phyloP scores from a whole-genome alignment of 2,113 vertebrate species.

The Esox niger region DNA sequence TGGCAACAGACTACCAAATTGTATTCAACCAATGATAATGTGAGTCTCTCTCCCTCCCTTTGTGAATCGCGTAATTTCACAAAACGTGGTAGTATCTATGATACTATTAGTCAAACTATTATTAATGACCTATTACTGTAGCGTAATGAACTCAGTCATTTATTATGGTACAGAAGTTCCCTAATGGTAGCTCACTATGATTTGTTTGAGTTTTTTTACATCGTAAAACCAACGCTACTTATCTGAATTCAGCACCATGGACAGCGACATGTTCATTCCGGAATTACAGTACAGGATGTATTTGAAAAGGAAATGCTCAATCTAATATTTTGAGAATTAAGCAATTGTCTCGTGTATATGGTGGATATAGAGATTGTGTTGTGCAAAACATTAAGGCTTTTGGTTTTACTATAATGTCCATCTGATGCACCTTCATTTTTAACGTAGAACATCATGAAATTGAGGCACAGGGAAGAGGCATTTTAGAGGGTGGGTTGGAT shows the following conservation, averaged over 20 bases:
- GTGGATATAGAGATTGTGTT: no score
- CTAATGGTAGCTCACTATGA: background rate
- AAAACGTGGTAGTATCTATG: background rate
- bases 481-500: no score
- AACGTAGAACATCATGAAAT: no score
- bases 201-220: background rate
- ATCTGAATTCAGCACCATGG: conserved; percentile 15
- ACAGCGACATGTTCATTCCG: background rate
- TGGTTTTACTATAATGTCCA: background rate
- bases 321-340: no score
- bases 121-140: no score
- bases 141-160: background rate
- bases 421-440: no score
- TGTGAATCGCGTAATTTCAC: background rate
- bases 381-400: background rate
- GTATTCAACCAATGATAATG: conserved; percentile 2
- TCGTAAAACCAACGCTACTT: no score
- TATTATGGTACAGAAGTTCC: background rate
- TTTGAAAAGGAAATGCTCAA: no score
- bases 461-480: no score
- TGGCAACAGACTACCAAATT: conserved; percentile 1
- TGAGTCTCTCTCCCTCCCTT: background rate
- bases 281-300: background rate
- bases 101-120: background rate
- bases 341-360: background rate